Evolutionary conservation across 1,140 invertebrate genomes (phyloP).

Genomic region (Panagrolaimus sp.): DNA sequence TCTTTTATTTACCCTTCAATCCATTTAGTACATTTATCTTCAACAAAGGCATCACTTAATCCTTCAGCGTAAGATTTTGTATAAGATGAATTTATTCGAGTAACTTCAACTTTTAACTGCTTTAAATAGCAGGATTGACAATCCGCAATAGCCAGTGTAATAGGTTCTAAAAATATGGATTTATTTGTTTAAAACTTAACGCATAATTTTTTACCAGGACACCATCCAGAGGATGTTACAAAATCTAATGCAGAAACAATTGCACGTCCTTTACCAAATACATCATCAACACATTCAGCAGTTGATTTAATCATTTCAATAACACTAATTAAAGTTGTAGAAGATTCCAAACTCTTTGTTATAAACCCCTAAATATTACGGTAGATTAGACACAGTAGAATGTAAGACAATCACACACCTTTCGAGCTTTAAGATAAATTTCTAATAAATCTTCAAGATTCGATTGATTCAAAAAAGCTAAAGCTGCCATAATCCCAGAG

Average conservation of each 20-base stretch:
- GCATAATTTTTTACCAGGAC: constrained; percentile 28
- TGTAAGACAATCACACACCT: constrained; percentile 13
- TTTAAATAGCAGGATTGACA: constrained; percentile 21
- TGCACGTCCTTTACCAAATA: constrained; percentile 33
- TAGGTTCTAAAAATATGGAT: neutral
- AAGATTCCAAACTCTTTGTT: constrained; percentile 3
- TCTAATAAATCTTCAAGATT: constrained; percentile 30
- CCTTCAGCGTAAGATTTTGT: neutral
- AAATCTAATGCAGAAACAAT: constrained; percentile 30
- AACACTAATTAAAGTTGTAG: constrained; percentile 41
- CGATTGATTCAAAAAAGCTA: constrained; percentile 32
- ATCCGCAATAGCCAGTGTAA: constrained; percentile 15
- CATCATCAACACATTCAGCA: constrained; percentile 30
- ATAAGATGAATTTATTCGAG: constrained; percentile 18
- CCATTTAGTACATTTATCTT: constrained; percentile 28
- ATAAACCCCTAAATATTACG: neutral
- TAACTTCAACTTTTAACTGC: constrained; percentile 25
- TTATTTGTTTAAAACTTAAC: neutral
- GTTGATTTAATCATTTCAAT: constrained; percentile 36
- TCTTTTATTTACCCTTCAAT: constrained; percentile 28
- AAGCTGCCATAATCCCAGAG: constrained; percentile 23
- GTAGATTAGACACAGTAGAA: too few species aligned
- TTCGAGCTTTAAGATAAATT: constrained; percentile 31
- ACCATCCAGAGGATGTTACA: constrained; percentile 34
- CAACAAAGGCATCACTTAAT: constrained; percentile 4